Conservation (phyloP, 2,113 vertebrate genomes). For the Oncorhynchus kisutch region DNA sequence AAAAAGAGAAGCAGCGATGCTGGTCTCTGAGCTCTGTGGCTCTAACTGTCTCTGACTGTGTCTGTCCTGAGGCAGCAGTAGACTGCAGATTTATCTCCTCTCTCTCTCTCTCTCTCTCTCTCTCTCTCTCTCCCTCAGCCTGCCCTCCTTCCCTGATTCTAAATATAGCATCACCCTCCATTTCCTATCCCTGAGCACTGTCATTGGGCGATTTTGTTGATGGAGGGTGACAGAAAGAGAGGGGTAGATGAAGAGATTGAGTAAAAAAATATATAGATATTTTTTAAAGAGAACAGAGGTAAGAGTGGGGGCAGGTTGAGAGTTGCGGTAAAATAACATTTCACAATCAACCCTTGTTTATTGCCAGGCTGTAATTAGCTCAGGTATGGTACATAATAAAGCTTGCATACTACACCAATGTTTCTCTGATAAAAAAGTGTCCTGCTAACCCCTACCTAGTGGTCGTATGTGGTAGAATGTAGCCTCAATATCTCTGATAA, state of each 20-base stretch:
- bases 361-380: too few relatives aligned
- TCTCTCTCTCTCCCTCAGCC: neutral
- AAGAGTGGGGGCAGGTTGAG: too few relatives aligned
- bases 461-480: too few relatives aligned
- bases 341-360: too few relatives aligned
- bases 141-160: conserved; percentile 65
- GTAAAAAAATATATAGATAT: conserved; percentile 9
- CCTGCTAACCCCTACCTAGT: too few relatives aligned
- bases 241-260: conserved; percentile 14
- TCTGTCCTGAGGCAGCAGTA: conserved; percentile 60
- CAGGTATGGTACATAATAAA: too few relatives aligned
- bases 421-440: too few relatives aligned
- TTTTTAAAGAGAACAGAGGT: neutral
- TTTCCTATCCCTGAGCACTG: conserved; percentile 64
- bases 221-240: conserved; percentile 27
- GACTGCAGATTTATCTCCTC: conserved; percentile 64
- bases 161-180: conserved; percentile 77
- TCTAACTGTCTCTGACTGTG: conserved; percentile 19
- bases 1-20: conserved; percentile 32
- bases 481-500: too few relatives aligned
- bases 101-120: conserved; percentile 36
- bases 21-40: conserved; percentile 26
- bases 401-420: too few relatives aligned
- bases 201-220: conserved; percentile 53
- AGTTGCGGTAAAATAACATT: too few relatives aligned